Conservation (phyloP, 2,888 invertebrate genomes). For the Notodonta ziczac region DNA sequence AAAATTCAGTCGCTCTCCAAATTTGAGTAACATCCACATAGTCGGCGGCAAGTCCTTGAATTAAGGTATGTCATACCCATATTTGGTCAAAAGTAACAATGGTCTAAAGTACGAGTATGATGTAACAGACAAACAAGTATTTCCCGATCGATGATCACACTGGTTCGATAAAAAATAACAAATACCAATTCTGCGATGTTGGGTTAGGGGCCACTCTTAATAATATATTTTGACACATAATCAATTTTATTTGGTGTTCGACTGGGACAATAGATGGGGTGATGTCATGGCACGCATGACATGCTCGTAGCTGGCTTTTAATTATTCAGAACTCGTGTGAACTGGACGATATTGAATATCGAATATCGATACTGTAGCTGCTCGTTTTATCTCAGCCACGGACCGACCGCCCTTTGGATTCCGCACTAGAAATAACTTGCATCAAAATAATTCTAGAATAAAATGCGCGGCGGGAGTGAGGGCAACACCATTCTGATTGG, state of each 20-base stretch:
- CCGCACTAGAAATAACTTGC: too few relatives aligned
- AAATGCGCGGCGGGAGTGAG: too few relatives aligned
- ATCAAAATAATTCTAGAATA: too few relatives aligned
- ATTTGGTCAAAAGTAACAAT: not conserved
- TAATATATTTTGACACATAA: constrained; percentile 8
- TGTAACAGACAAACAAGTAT: not conserved
- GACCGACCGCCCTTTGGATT: too few relatives aligned
- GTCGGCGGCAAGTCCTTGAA: not conserved
- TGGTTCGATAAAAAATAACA: not conserved
- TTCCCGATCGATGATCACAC: not conserved
- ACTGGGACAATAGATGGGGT: constrained; percentile 7
- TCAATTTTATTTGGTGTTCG: constrained; percentile 5
- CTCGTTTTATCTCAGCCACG: not conserved
- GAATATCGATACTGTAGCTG: not conserved
- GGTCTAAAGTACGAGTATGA: not conserved
- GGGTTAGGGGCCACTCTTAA: constrained; percentile 5
- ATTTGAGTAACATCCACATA: too few relatives aligned
- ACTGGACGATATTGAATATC: not conserved
- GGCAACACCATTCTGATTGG: too few relatives aligned
- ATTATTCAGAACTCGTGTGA: constrained; percentile 1
- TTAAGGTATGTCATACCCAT: not conserved
- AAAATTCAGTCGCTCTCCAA: too few relatives aligned
- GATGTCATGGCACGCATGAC: constrained; percentile 4
- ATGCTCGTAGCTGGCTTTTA: not conserved
- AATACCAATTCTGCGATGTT: not conserved